phyloP scores from a whole-genome alignment of 2,888 invertebrate species.

The Agrochola litura region DNA sequence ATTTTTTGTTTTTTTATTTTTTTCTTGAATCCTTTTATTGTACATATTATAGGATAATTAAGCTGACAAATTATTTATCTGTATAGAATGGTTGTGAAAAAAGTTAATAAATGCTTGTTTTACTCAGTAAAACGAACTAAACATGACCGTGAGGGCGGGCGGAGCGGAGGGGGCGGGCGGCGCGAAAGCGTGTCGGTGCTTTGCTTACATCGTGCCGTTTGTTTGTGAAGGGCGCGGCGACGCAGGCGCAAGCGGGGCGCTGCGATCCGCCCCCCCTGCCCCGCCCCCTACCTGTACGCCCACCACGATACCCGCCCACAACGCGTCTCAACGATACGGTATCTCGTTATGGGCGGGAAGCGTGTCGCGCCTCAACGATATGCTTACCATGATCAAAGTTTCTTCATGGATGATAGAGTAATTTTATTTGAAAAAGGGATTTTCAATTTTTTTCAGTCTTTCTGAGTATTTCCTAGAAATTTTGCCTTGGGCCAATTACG shows the following conservation, averaged over 20 bases:
- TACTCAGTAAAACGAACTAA: neutral
- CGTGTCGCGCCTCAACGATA: neutral
- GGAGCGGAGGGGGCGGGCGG: neutral
- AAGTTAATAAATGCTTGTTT: neutral
- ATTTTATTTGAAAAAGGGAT: neutral
- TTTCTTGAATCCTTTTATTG: no score
- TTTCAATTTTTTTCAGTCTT: neutral
- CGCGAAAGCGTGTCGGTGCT: conserved; percentile 26
- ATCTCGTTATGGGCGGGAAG: neutral
- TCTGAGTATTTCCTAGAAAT: neutral
- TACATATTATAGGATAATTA: no score
- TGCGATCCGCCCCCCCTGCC: conserved; percentile 2
- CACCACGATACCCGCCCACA: conserved; percentile 29
- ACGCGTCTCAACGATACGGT: neutral
- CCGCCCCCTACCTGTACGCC: conserved; percentile 40
- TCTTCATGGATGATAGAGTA: neutral
- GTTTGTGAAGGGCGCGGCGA: conserved; percentile 5
- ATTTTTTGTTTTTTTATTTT: no score
- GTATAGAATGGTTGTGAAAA: neutral
- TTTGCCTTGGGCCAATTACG: neutral
- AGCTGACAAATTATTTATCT: neutral
- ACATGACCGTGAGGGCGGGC: neutral
- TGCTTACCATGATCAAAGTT: neutral
- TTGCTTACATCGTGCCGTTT: conserved; percentile 48
- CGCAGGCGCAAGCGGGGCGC: conserved; percentile 7